These are phyloP conservation scores for Oreotrochilus melanogaster DNA, from an alignment of 2,113 vertebrate genomes.

Conservation along the genomic window DNA sequence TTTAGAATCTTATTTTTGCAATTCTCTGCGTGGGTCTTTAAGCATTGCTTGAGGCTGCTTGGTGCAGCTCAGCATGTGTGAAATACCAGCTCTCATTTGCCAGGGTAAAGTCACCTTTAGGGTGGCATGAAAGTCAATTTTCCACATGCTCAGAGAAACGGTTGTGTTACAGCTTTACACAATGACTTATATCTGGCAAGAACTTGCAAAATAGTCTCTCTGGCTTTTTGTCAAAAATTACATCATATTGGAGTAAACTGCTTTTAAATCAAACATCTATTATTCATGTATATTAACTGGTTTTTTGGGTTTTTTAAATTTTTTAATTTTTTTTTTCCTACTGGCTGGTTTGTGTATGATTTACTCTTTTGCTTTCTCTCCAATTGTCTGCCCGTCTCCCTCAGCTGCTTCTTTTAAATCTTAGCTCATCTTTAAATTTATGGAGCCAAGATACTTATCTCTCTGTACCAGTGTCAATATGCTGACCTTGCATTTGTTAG, in stretches of 20 bases:
- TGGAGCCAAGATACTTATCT: conserved; percentile 65
- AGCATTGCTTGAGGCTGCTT: neutral
- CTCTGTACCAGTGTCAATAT: neutral
- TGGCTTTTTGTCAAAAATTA: conserved; percentile 93
- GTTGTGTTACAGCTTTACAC: conserved; percentile 69
- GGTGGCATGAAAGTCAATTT: conserved; percentile 75
- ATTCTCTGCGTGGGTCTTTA: neutral
- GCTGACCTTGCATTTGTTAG: conserved; percentile 61
- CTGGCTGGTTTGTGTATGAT: conserved; percentile 78
- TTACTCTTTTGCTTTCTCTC: conserved; percentile 75
- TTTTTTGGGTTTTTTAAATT: conserved; percentile 28
- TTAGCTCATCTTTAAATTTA: conserved; percentile 82
- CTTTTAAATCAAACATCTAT: conserved; percentile 88
- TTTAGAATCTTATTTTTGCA: neutral
- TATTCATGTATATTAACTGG: conserved; percentile 89
- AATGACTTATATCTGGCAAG: conserved; percentile 88
- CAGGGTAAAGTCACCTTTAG: conserved; percentile 77
- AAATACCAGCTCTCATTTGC: conserved; percentile 47
- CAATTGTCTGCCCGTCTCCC: conserved; percentile 62
- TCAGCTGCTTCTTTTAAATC: conserved; percentile 69
- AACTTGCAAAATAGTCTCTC: conserved; percentile 86
- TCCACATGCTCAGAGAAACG: conserved; percentile 64
- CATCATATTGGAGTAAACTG: conserved; percentile 91
- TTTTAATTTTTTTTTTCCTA: conserved; percentile 44
- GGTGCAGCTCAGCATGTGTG: conserved; percentile 8